Evolutionary conservation across 2,888 invertebrate species (phyloP), one percentile per base, ranked within the genome.

Genomic region (Rotaria magnacalcarata): DNA sequence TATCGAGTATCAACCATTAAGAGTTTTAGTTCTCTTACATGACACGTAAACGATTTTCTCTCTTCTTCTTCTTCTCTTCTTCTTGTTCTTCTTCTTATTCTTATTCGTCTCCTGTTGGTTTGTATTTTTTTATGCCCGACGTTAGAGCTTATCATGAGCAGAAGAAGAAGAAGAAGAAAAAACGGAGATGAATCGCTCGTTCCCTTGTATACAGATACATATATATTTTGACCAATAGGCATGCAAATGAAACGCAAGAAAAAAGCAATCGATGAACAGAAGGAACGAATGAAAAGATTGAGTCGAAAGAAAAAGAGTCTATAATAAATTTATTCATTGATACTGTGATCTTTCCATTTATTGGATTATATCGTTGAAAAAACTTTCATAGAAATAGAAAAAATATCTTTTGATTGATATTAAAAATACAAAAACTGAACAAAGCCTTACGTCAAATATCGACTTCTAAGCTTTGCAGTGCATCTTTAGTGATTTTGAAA

Each of bases 1-100:
- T 67, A 67, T 67, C 67, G 67, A 34, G 67, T 67, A 67, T 67
- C 67, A 67, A 67, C 67, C 67, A 67, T 67, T 67, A 10, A 67
- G 67, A 67, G 14, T 67, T 67, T 41, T 34, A 67, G 11, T 27
- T 67, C 67, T 67, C 19, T 27, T 67, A 34, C 67, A 56, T 56
- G 56, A 56, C 7, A 56, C 1, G 24, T 56, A 56, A 24, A 56
- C 8, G 24, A 56, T 24, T 56, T 21, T 56, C 56, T 56, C 56
- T 56, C 24, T 10, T 56, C 24, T 24, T 8, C 2, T 34, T 34
- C 34, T 34, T 56, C 24, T 8, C 2, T 34, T 34, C 2, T 34
- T 34, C 34, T 34, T 34, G 2, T 34, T 34, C 34, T 8, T 56
- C 24, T 24, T 8, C 2, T 34, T 34, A 2, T 34, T 34, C 34